These are phyloP conservation scores for Cyprinodon tularosa DNA, from an alignment of 2,113 vertebrate species.

Conservation along the genomic window DNA sequence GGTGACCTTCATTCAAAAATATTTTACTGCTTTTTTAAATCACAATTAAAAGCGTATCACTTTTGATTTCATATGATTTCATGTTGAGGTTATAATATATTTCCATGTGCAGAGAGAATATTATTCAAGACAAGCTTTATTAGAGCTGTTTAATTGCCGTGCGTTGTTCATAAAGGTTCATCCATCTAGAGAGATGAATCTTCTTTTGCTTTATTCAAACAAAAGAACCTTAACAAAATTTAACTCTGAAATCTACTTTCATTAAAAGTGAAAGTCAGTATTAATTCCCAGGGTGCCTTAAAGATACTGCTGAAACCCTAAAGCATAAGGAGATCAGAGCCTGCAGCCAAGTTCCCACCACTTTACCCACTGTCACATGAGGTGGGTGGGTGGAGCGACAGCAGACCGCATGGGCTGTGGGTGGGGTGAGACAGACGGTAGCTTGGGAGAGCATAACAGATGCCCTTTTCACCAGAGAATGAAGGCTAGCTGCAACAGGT, in stretches of 20 bases:
- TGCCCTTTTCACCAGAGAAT: constrained; percentile 49
- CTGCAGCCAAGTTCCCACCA: constrained; percentile 33
- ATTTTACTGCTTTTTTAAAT: background rate
- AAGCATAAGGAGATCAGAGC: constrained; percentile 34
- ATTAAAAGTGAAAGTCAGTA: background rate
- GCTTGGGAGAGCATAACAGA: constrained; percentile 50
- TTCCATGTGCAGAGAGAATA: background rate
- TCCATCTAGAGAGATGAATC: too few relatives aligned
- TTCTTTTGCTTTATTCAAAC: background rate
- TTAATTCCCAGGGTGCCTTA: constrained; percentile 2
- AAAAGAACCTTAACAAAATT: background rate
- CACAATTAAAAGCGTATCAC: background rate
- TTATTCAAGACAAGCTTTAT: background rate
- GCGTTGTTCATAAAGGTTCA: background rate
- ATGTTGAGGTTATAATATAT: too few relatives aligned
- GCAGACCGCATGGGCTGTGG: constrained; percentile 12
- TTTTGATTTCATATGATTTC: background rate
- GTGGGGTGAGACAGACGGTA: constrained; percentile 54
- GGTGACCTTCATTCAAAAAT: background rate
- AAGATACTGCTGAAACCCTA: constrained; percentile 17
- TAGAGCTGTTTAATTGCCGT: background rate
- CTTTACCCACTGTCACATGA: background rate
- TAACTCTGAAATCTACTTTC: background rate
- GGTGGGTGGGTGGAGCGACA: background rate
- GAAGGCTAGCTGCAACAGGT: constrained; percentile 42